Evolutionary conservation across 2,888 invertebrate genomes (phyloP).

Genomic region (Drosophila robusta): DNA sequence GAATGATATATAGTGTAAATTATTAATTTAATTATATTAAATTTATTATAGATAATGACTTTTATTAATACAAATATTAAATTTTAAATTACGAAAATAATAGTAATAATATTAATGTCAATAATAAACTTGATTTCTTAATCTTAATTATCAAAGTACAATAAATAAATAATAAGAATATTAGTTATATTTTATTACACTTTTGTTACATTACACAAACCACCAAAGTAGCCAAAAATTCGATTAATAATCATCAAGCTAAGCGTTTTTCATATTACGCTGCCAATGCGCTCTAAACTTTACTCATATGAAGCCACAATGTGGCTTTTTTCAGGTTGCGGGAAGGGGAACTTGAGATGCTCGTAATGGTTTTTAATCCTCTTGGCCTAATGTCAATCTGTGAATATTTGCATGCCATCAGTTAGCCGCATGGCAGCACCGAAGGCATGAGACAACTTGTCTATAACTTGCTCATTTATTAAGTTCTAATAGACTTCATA

Average conservation of each 20-base stretch:
- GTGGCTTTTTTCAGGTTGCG: not conserved
- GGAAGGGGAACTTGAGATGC: not conserved
- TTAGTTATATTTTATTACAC: too few relatives aligned
- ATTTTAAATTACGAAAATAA: too few relatives aligned
- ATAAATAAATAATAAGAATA: too few relatives aligned
- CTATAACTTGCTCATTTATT: constrained; percentile 70
- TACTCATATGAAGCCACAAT: not conserved
- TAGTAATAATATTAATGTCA: too few relatives aligned
- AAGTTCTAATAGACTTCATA: constrained; percentile 66
- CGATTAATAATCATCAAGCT: not conserved
- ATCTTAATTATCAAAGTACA: too few relatives aligned
- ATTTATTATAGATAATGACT: too few relatives aligned
- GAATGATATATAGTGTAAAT: too few relatives aligned
- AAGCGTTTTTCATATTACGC: not conserved
- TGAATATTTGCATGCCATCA: constrained; percentile 29
- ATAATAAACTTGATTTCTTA: too few relatives aligned
- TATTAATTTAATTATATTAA: too few relatives aligned
- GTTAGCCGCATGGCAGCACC: constrained; percentile 37
- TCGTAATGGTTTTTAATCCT: constrained; percentile 27
- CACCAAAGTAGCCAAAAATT: not conserved
- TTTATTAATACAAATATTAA: too few relatives aligned
- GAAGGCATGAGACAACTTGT: constrained; percentile 30
- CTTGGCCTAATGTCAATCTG: constrained; percentile 46
- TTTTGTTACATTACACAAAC: not conserved
- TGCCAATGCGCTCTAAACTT: constrained; percentile 4